These are phyloP conservation scores for Cinara cedri DNA, from an alignment of 2,888 invertebrate species.

Conservation along the genomic window DNA sequence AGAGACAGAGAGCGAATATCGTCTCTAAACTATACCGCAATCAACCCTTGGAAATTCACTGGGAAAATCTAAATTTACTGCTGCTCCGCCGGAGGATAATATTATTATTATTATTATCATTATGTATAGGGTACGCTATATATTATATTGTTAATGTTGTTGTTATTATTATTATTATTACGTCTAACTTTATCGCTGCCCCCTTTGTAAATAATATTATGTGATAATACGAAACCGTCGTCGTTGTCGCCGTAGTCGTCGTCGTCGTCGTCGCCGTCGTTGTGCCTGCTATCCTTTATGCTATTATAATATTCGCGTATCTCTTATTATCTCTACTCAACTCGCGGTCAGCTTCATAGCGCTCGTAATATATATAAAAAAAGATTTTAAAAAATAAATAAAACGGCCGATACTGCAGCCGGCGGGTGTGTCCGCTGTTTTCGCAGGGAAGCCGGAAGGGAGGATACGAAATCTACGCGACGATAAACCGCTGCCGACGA, in stretches of 20 bases:
- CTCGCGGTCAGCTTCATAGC: neutral
- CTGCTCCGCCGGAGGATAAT: neutral
- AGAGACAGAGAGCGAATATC: neutral
- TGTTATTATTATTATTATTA: constrained; percentile 33
- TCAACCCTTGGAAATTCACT: constrained; percentile 47
- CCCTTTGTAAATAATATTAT: constrained; percentile 30
- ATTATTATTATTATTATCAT: neutral
- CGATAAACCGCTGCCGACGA: too few species aligned
- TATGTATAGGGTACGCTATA: constrained; percentile 1
- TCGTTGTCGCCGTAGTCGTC: neutral
- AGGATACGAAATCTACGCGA: too few species aligned
- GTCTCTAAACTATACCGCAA: constrained; percentile 2
- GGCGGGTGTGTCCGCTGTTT: too few species aligned
- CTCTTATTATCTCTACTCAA: neutral
- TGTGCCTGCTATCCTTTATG: neutral
- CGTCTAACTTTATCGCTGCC: constrained; percentile 30
- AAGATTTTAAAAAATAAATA: too few species aligned
- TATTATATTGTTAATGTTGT: constrained; percentile 12
- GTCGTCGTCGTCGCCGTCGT: too few species aligned
- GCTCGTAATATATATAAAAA: too few species aligned
- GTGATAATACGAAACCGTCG: neutral
- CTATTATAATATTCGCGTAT: too few species aligned
- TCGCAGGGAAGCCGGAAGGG: too few species aligned
- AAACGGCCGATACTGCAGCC: neutral
- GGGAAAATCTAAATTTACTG: constrained; percentile 43